Evolutionary conservation across 2,113 vertebrate genomes (phyloP), one percentile per base, ranked within the genome.

Genomic region (Cyanoderma ruficeps): DNA sequence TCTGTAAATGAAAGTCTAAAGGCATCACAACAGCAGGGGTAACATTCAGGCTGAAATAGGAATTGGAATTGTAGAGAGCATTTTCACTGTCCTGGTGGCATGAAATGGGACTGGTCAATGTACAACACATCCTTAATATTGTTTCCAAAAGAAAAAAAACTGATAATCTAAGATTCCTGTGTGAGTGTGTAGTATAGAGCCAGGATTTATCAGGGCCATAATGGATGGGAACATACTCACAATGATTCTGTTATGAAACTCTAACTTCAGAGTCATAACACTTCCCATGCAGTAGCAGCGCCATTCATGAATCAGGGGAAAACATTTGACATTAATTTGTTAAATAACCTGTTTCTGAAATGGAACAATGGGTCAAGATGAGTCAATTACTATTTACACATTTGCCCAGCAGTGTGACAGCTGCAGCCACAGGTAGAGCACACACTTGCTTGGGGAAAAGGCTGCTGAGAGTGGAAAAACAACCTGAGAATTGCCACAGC

Each of bases 401-500:
- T 84, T 47, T 53, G 18, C 33, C 68, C 87, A 84, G 77, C 83
- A 71, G 69, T 20, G 72, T 42, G 47, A 89, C 91, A 93, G 64
- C 56, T 55, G 47, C 1, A 75, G 75, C 44, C 67, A 37, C 8
- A 94, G 95, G 93, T 87, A 91, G 70, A 93, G 81, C 74, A 50
- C 44, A 41, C 52, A 24, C 60, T 53, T 39, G 31, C 1, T 0
- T 12, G 18, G 44, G 42, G 56, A 77, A 69, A 22, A 19, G 17
- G 76, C n/a, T 67, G n/a, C 2, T 39, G 35, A 42, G 57, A 55
- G 47, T 3, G 4, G 47, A 55, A 76, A 86, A 57, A 33, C 27
- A 89, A 55, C 20, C 37, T 0, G 0, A 7, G 27, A 19, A 35
- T 11, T 59, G n/a, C 52, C 3, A 0, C 3, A 1, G 28, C 13